These are phyloP conservation scores for Sprattus sprattus DNA, from an alignment of 2,113 vertebrate genomes.

Conservation along the genomic window DNA sequence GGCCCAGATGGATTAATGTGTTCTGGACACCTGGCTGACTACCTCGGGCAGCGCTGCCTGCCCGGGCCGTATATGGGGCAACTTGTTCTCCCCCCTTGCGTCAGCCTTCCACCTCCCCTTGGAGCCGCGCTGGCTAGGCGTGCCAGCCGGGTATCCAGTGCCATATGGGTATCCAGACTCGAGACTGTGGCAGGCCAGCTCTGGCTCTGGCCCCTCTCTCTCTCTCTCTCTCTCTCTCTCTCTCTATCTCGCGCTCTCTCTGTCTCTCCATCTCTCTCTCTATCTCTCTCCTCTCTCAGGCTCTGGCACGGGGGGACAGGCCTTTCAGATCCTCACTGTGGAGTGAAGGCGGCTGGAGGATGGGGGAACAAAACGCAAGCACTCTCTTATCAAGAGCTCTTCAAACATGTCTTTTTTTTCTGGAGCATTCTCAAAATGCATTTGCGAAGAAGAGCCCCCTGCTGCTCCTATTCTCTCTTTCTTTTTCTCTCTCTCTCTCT, in stretches of 20 bases:
- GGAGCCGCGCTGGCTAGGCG: background rate
- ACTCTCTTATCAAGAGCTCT: slow-evolving; percentile 31
- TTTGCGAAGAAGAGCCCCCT: background rate
- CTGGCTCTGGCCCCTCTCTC: too few species aligned
- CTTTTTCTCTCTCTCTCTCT: background rate
- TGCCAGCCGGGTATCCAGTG: slow-evolving; percentile 24
- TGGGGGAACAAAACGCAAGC: slow-evolving; percentile 17
- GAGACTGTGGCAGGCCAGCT: slow-evolving; percentile 26
- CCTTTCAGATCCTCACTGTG: slow-evolving; percentile 3
- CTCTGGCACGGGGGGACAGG: too few species aligned
- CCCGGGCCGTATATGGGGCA: slow-evolving; percentile 40
- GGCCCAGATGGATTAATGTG: slow-evolving; percentile 59
- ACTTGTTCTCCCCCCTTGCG: slow-evolving; percentile 16
- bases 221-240: too few species aligned
- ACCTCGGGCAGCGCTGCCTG: slow-evolving; percentile 57
- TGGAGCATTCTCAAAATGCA: slow-evolving; percentile 19
- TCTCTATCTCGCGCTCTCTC: too few species aligned
- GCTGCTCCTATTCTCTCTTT: background rate
- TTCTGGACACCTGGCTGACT: slow-evolving; percentile 62
- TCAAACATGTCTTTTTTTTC: slow-evolving; percentile 15
- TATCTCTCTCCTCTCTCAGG: too few species aligned
- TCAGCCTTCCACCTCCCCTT: background rate
- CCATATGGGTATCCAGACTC: slow-evolving; percentile 36
- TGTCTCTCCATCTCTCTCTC: too few species aligned
- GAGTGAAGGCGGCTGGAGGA: slow-evolving; percentile 23